Evolutionary conservation across 2,888 invertebrate genomes (phyloP).

Genomic region (Conus canariensis): DNA sequence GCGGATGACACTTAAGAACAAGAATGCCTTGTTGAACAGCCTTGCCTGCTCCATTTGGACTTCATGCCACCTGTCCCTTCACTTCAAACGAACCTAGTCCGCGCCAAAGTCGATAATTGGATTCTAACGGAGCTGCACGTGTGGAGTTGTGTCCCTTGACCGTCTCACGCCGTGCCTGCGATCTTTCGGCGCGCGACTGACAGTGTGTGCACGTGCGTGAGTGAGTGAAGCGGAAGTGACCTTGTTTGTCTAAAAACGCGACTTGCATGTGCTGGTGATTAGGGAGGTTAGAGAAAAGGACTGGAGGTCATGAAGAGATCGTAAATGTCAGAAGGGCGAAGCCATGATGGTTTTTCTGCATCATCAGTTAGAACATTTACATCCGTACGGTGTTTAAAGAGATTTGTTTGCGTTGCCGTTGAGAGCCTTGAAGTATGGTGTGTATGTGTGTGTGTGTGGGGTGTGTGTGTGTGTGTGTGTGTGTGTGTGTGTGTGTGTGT

Average conservation of each 20-base stretch:
- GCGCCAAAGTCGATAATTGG: not conserved
- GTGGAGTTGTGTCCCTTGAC: not conserved
- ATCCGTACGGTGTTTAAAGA: no score
- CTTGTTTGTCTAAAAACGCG: not conserved
- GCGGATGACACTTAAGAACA: no score
- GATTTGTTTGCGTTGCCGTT: no score
- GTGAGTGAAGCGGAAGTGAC: not conserved
- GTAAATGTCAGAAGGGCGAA: no score
- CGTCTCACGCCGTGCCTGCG: not conserved
- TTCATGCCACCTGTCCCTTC: not conserved
- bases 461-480: no score
- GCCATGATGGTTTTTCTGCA: no score
- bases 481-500: no score
- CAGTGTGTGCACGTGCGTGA: slow-evolving; percentile 5
- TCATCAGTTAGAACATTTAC: no score
- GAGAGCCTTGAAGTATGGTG: no score
- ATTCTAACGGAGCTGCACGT: not conserved
- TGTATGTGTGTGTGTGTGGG: no score
- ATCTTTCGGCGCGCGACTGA: not conserved
- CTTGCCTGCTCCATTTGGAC: not conserved
- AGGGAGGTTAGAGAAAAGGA: not conserved
- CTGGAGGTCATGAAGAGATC: no score
- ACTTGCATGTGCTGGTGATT: not conserved
- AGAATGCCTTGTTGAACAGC: no score
- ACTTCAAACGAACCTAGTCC: not conserved